Conservation (phyloP, 2,888 invertebrate genomes). For the Pristionchus fissidentatus region DNA sequence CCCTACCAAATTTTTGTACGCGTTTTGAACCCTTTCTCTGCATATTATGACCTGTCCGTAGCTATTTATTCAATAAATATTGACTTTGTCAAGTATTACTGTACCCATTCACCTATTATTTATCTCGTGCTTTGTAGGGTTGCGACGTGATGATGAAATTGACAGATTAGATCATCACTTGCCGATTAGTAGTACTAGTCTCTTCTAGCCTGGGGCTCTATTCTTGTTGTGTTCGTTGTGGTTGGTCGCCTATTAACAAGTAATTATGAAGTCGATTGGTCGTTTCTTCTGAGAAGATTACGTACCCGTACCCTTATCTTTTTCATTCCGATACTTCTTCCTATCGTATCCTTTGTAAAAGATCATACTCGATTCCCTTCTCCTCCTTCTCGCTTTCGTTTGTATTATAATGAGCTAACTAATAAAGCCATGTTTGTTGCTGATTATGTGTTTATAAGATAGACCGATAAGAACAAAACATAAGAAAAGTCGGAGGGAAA, state of each 20-base stretch:
- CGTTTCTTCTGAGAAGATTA: neutral
- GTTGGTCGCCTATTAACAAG: too few relatives aligned
- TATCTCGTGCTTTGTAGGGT: neutral
- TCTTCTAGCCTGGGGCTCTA: slow-evolving; percentile 11
- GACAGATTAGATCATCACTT: neutral
- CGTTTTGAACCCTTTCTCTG: neutral
- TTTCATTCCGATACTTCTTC: neutral
- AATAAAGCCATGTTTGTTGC: slow-evolving; percentile 32
- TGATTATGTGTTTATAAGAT: too few relatives aligned
- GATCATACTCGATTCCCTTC: slow-evolving; percentile 9
- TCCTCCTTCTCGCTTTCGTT: neutral
- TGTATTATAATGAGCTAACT: slow-evolving; percentile 26
- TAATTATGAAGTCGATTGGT: neutral
- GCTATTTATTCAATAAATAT: slow-evolving; percentile 17
- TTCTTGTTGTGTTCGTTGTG: neutral
- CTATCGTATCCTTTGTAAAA: neutral
- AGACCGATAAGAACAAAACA: too few relatives aligned
- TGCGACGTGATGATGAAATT: slow-evolving; percentile 13
- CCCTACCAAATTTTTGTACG: slow-evolving; percentile 24
- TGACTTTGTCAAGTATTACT: neutral
- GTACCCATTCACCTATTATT: too few relatives aligned
- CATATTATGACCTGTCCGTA: slow-evolving; percentile 20
- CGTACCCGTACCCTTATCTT: neutral
- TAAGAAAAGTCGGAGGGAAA: too few relatives aligned
- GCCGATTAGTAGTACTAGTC: neutral